A percentile compares a stretch with the other conserved stretches of the same genome.
Conservation (phyloP, 2,888 invertebrate genomes). For the Eupithecia dodoneata region DNA sequence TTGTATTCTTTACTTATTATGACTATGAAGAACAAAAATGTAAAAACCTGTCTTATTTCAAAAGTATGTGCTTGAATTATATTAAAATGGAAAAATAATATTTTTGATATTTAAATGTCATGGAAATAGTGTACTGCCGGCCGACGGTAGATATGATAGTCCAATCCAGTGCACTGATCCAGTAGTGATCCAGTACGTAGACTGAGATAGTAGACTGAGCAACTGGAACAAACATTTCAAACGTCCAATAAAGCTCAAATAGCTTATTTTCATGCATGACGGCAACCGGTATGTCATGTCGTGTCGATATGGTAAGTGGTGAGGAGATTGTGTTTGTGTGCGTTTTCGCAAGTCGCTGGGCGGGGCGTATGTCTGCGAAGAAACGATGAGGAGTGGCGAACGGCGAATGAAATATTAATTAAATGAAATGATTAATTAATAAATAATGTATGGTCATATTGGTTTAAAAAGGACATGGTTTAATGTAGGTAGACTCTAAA, state of each 20-base stretch:
- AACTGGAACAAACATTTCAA: not conserved
- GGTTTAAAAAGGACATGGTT: not conserved
- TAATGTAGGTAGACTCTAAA: not conserved
- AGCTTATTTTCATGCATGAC: conserved; percentile 20
- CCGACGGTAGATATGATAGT: not conserved
- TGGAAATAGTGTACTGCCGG: too few relatives aligned
- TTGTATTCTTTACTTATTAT: not conserved
- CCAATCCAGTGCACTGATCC: not conserved
- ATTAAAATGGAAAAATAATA: too few relatives aligned
- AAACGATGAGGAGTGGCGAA: conserved; percentile 38
- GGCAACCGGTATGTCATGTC: conserved; percentile 20
- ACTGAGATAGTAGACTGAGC: not conserved
- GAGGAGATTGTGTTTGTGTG: conserved; percentile 28
- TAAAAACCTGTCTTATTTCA: not conserved
- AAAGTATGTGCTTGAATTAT: too few relatives aligned
- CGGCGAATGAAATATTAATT: conserved; percentile 38
- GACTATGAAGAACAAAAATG: not conserved
- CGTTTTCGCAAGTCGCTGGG: conserved; percentile 41
- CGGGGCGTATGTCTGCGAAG: conserved; percentile 35
- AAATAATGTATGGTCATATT: not conserved
- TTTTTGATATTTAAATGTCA: too few relatives aligned
- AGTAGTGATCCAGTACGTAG: not conserved
- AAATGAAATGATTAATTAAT: conserved; percentile 19
- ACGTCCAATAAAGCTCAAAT: conserved; percentile 9
- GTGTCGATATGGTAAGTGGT: conserved; percentile 26